Evolutionary conservation across 30 jellyfish, hydroid and myxozoan species (phyloP).

Genomic region (Sanderia malayensis): DNA sequence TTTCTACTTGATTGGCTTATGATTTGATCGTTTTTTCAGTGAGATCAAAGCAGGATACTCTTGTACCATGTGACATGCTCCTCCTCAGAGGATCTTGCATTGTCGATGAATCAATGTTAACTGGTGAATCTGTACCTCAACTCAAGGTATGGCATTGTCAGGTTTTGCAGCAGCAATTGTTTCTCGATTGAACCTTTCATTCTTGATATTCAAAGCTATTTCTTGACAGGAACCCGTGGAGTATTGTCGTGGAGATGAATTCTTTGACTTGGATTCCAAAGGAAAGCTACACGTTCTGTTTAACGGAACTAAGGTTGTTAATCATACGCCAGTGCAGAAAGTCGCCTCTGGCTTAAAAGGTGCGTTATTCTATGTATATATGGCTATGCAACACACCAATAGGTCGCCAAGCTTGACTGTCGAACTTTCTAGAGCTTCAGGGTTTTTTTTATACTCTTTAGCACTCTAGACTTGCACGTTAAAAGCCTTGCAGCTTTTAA

Average conservation of each 20-base stretch:
- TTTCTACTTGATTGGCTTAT: background rate
- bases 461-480: no score
- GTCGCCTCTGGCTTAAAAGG: slow-evolving; percentile 90
- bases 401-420: no score
- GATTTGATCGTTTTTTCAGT: slow-evolving; percentile 35
- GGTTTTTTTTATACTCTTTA: no score
- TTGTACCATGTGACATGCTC: slow-evolving; percentile 97
- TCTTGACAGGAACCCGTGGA: slow-evolving; percentile 87
- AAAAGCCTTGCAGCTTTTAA: no score
- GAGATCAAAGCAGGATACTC: slow-evolving; percentile 84
- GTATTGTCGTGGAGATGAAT: slow-evolving; percentile 63
- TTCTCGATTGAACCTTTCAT: no score
- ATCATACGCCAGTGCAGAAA: slow-evolving; percentile 94
- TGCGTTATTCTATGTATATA: no score
- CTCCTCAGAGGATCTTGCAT: slow-evolving; percentile 93
- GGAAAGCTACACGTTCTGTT: slow-evolving; percentile 77
- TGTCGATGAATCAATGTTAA: slow-evolving; percentile 98
- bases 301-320: slow-evolving; percentile 95
- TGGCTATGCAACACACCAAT: no score
- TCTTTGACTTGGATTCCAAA: slow-evolving; percentile 67
- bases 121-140: slow-evolving; percentile 99
- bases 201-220: no score
- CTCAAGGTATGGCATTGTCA: slow-evolving; percentile 68
- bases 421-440: no score
- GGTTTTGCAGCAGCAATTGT: no score